Percentiles rank a stretch among this genome's conserved stretches.
Conservation (phyloP, 2,113 vertebrate species). For the Potamarius usumacintae region DNA sequence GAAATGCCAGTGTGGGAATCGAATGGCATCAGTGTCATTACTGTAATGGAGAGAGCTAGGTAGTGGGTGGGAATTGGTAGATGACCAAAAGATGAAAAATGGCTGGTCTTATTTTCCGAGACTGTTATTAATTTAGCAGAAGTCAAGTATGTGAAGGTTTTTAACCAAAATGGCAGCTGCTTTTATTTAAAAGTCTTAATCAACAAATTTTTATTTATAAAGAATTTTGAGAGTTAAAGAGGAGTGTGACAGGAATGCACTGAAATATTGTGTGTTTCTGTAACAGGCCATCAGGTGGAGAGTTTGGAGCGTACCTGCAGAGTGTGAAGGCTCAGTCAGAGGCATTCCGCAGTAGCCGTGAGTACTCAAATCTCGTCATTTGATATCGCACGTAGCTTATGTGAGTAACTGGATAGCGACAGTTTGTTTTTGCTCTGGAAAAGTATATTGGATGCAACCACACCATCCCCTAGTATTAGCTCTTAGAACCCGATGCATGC, state of each 20-base stretch:
- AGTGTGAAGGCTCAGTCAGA: slow-evolving; percentile 87
- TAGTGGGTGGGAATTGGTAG: not conserved
- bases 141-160: not conserved
- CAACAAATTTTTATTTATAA: not conserved
- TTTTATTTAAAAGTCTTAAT: not conserved
- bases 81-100: not conserved
- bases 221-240: not conserved
- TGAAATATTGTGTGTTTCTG: slow-evolving; percentile 40
- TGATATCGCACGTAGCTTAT: not conserved
- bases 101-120: not conserved
- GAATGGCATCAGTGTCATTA: not conserved
- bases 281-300: slow-evolving; percentile 80
- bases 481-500: too few species aligned
- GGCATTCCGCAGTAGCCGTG: slow-evolving; percentile 87
- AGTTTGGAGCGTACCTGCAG: slow-evolving; percentile 84
- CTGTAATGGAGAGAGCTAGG: not conserved
- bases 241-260: not conserved
- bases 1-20: not conserved
- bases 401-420: not conserved
- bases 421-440: not conserved
- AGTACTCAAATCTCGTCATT: slow-evolving; percentile 62
- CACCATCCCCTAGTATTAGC: not conserved
- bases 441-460: not conserved
- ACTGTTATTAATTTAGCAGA: not conserved
- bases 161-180: not conserved